These are phyloP conservation scores for Thalassophryne amazonica DNA, from an alignment of 2,797 vertebrate species.

Conservation along the genomic window DNA sequence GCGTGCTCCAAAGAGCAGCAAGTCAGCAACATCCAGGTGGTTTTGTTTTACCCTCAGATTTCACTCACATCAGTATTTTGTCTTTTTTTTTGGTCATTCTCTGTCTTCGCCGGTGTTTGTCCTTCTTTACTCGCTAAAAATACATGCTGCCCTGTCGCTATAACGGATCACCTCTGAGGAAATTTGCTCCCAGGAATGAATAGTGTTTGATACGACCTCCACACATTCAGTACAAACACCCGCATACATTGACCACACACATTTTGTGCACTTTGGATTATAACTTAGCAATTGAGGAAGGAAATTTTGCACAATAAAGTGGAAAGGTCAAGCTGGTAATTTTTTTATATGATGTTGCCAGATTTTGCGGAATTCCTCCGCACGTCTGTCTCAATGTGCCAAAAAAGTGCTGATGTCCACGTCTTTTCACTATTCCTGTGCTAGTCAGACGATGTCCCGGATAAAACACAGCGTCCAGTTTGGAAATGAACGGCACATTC, in stretches of 20 bases:
- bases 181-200: constrained; percentile 60
- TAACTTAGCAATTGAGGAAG: no score
- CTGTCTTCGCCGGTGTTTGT: constrained; percentile 66
- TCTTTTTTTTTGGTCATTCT: constrained; percentile 39
- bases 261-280: constrained; percentile 21
- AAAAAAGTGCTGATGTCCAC: no score
- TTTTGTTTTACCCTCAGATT: constrained; percentile 63
- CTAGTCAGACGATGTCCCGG: no score
- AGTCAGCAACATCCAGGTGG: constrained; percentile 71
- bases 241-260: constrained; percentile 2
- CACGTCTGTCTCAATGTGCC: no score
- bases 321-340: no score
- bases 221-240: neutral
- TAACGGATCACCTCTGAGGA: constrained; percentile 69
- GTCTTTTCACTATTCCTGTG: no score
- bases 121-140: constrained; percentile 72
- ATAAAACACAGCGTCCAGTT: no score
- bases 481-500: no score
- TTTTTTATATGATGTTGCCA: no score
- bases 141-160: constrained; percentile 71
- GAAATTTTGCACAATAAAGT: no score
- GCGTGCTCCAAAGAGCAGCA: constrained; percentile 49
- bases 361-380: no score
- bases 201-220: constrained; percentile 47
- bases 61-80: constrained; percentile 20